Evolutionary conservation across 1,140 invertebrate species (phyloP), one percentile per base, ranked within the genome.

Genomic region (Eriosoma lanigerum): DNA sequence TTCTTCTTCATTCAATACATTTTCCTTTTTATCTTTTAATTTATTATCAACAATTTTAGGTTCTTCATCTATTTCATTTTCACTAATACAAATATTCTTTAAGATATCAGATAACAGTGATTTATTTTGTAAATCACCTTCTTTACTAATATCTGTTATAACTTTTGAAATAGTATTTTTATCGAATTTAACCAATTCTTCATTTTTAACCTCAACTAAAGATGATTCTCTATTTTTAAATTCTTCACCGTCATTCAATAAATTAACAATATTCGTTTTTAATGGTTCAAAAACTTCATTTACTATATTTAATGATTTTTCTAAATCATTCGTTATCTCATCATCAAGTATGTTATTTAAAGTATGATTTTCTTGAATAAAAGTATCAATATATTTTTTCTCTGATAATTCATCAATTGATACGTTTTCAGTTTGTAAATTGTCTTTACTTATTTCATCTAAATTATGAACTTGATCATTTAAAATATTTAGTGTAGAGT

Each of bases 371-470:
- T 17, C 3, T 21, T 52, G 54, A 2, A 50, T 50, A 24, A 19
- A 6, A 26, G 1, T 52, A 6, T 72, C 15, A 0, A 26, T 9
- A 6, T 75, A n/a, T n/a, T n/a, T 24, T 21, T 56, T 21, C 32
- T 56, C 54, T 54, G 52, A 24, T 0, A n/a, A 26, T 82, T 24
- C n/a, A 62, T 64, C 9, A 1, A 72, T 66, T 29, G 21, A 15
- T 56, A 29, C 32, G 13, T 62, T 29, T 66, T 66, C 81, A n/a
- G 2, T 58, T 50, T 82, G 50, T 44, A 81, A 60, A 32, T 24
- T 54, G 82, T 84, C 52, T 72, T 80, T 75, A 52, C 75, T 68
- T 29, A 78, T n/a, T 52, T 52, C 24, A 19, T 50, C 46, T 13
- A 6, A 17, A n/a, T 46, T 44, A 15, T 44, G 3, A 46, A 21